Base-by-base conservation (phyloP, 1,140 invertebrate species). In the Tachypleus tridentatus region DNA sequence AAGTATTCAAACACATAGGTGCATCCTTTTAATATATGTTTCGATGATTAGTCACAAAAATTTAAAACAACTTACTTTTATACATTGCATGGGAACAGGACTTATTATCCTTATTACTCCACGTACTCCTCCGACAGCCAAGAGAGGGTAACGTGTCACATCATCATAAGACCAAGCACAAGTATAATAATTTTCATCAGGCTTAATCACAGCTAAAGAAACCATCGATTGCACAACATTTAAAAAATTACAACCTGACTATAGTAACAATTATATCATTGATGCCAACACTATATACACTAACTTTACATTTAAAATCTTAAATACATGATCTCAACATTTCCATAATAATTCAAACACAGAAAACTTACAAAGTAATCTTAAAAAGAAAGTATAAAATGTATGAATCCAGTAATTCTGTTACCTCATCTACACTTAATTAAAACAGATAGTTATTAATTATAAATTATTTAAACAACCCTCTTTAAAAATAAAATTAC, bases 111-210 rank as follows among this genome's bases (percentile, higher is more conserved):
- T 80, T 48, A 98, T 86, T 10, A 97, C 87, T 4, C 93, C 94
- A 51, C 92, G 79, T 0, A 89, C 86, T 3, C 95, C 94, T 11
- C 91, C 94, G 0, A 91, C 92, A 0, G 91, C 92, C 29, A 98
- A 75, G 8, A 97, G 77, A 0, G 93, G 92, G 72, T 87, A 84
- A 0, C 87, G 85, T 3, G 82, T 85, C 7, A 89, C 86, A 69
- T 86, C 83, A 74, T 97, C 90, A 74, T 87, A 93, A 0, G 91
- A 92, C 95, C 94, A 98, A 1, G 90, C 91, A 78, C 92, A 96
- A 3, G 92, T 95, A 75, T 97, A 98, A 78, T 94, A 97, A 73
- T 91, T 96, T 78, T 98, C 95, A 74, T 97, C 92, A 48, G 84
- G 76, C 85, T 87, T 72, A 49, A 57, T 9, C 49, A 51, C 51